Percentiles rank a stretch among this genome's conserved stretches.
Conservation (phyloP, 1,140 invertebrate genomes). For the Leucophenga varia region DNA sequence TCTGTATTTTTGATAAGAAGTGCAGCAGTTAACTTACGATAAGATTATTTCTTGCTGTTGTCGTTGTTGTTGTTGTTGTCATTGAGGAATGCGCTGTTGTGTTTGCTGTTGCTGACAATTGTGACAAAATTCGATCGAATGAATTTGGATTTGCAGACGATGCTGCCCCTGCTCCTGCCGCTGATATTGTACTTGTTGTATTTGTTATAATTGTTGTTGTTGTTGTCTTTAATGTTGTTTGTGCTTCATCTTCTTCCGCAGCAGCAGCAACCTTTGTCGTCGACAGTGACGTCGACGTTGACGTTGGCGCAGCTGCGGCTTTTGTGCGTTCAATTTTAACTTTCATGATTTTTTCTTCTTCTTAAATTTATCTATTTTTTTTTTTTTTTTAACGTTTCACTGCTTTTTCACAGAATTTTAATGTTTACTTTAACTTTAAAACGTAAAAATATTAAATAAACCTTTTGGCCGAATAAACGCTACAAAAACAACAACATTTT, state of each 20-base stretch:
- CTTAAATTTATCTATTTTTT: not conserved
- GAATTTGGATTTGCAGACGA: conserved; percentile 24
- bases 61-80: conserved; percentile 10
- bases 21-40: conserved; percentile 56
- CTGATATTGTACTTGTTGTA: not conserved
- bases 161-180: conserved; percentile 15
- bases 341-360: conserved; percentile 27
- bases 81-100: conserved; percentile 29
- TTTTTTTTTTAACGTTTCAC: too few species aligned
- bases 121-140: conserved; percentile 34
- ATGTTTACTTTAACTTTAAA: too few species aligned
- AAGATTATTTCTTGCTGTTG: conserved; percentile 47
- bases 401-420: too few species aligned
- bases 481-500: too few species aligned
- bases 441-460: too few species aligned
- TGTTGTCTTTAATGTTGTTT: conserved; percentile 2
- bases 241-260: conserved; percentile 8
- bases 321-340: conserved; percentile 44
- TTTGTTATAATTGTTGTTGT: conserved; percentile 4
- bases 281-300: conserved; percentile 10
- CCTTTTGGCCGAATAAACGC: too few species aligned
- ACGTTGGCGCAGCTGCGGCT: conserved; percentile 8
- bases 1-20: too few species aligned
- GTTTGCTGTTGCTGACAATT: conserved; percentile 41
- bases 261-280: conserved; percentile 2